Percentiles rank a stretch among this genome's conserved stretches.
These are phyloP conservation scores for Temnothorax rugatulus DNA, from an alignment of 2,888 invertebrate species.

Conservation along the genomic window DNA sequence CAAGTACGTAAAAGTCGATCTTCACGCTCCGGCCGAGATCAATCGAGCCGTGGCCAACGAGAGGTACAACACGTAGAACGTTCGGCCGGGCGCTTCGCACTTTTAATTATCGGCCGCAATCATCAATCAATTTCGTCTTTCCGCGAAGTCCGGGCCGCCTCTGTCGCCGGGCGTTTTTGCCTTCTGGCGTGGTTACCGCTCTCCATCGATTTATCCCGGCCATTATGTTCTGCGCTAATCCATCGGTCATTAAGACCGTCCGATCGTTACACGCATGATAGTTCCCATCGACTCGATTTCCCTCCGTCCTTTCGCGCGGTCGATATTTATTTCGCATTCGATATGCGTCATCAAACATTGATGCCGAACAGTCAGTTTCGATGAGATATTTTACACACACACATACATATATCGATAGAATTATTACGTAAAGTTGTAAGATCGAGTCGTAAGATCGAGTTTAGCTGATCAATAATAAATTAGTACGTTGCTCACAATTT, in stretches of 20 bases:
- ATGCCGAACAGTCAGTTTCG: conserved; percentile 33
- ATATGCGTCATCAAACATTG: conserved; percentile 58
- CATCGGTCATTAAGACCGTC: conserved; percentile 76
- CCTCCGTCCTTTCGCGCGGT: conserved; percentile 61
- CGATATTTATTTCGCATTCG: conserved; percentile 71
- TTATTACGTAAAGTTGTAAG: neutral
- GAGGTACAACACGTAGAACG: conserved; percentile 30
- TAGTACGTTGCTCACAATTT: neutral
- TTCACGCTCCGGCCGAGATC: conserved; percentile 47
- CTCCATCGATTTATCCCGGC: conserved; percentile 78
- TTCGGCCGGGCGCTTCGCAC: conserved; percentile 52
- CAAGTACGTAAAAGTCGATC: conserved; percentile 58
- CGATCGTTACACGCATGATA: conserved; percentile 77
- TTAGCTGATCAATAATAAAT: conserved; percentile 8
- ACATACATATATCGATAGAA: neutral
- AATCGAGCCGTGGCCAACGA: conserved; percentile 59
- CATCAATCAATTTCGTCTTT: conserved; percentile 81
- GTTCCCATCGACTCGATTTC: conserved; percentile 65
- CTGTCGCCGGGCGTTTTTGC: conserved; percentile 73
- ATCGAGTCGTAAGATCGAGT: neutral
- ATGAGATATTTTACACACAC: conserved; percentile 27
- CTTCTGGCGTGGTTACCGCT: conserved; percentile 69
- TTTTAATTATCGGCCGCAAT: conserved; percentile 81
- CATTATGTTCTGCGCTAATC: conserved; percentile 71
- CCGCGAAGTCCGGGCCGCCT: conserved; percentile 70